Evolutionary conservation across 1,140 invertebrate species (phyloP).

Genomic region (Eufriesea mexicana): DNA sequence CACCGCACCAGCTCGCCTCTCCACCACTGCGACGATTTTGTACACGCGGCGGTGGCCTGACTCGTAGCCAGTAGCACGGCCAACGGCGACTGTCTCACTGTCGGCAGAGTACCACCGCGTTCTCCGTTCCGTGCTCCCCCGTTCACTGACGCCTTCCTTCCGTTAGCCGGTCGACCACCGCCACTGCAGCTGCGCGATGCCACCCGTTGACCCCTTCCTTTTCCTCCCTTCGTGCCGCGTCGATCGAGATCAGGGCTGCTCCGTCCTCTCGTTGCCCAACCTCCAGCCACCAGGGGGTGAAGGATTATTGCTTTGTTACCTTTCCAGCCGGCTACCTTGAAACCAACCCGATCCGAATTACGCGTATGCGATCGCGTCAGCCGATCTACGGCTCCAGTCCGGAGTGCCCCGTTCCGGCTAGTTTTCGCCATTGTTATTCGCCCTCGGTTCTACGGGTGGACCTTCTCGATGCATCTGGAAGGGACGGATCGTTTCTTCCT

Average conservation of each 20-base stretch:
- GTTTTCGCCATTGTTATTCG: too few species aligned
- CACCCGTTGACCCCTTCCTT: constrained; percentile 1
- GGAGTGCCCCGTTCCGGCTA: too few species aligned
- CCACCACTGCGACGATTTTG: neutral
- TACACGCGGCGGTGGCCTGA: neutral
- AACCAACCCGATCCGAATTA: neutral
- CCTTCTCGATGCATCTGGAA: too few species aligned
- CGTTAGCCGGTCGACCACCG: constrained; percentile 47
- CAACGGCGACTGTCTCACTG: neutral
- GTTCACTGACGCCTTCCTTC: constrained; percentile 62
- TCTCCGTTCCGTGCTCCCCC: constrained; percentile 50
- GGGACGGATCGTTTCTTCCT: too few species aligned
- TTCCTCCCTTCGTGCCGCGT: constrained; percentile 29
- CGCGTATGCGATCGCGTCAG: neutral
- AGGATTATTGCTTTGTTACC: constrained; percentile 32
- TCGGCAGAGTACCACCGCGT: neutral
- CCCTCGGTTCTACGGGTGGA: too few species aligned
- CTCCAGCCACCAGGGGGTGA: neutral
- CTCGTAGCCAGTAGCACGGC: neutral
- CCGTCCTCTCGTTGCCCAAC: neutral
- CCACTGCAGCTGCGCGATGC: constrained; percentile 60
- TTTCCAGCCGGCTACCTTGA: constrained; percentile 9
- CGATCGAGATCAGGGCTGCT: constrained; percentile 51
- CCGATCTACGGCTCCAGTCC: too few species aligned
- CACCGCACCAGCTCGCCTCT: neutral